Evolutionary conservation across 2,888 invertebrate species (phyloP), one percentile per base, ranked within the genome.

Genomic region (Germaria angustata): DNA sequence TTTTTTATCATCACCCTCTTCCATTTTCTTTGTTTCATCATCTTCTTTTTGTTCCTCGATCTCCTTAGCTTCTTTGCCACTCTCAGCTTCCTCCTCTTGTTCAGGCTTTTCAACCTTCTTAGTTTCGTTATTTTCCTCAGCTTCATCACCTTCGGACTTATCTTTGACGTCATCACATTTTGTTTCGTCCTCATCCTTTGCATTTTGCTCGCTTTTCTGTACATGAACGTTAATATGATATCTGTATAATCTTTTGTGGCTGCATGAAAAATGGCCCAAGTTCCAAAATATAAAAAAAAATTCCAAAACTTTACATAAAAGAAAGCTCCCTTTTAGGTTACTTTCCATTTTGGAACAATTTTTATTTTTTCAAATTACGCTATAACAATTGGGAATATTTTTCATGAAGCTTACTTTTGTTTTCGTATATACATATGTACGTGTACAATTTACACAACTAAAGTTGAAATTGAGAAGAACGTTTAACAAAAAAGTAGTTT

Each of bases 71-170:
- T 85, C 84, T 36, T 83, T 76, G 32, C 84, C 84, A 53, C 84
- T 81, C 17, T 84, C 83, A 15, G 20, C 44, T 20, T 28, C 77
- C 3, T 73, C 69, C 11, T 11, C 36, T 11, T 61, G 46, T 28
- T 69, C 39, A 24, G 15, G 39, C 5, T 24, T 84, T 66, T 84
- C 86, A 53, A 75, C 84, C 28, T 84, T 81, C 28, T 86, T 81
- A 11, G 32, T 24, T n/a, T 66, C 24, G 6, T 41, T 5, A 1
- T 15, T 36, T 80, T 32, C 20, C 7, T 53, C 39, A 15, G n/a
- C 46, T 15, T 39, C 13, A 9, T 51, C 53, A 11, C 44, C 61
- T 17, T 68, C 8, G 8, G 53, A 24, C 28, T 32, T 11, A 34
- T 65, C 55, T 28, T 75, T 11, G 9, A 7, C 20, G 39, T 41